Conservation (phyloP, 2,888 invertebrate species). For the Poecilobothrus nobilitatus region DNA sequence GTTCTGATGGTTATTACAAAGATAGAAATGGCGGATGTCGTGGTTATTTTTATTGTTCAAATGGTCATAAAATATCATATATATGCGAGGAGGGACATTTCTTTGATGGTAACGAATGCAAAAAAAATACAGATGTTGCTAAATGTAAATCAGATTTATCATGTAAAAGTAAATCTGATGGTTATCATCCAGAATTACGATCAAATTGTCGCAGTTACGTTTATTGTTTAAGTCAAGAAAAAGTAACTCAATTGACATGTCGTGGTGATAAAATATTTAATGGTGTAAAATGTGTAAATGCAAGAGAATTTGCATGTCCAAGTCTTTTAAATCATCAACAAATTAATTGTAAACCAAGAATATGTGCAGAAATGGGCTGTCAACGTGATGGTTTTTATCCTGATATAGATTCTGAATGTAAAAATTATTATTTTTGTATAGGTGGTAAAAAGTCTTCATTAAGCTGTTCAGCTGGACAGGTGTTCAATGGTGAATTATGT, state of each 20-base stretch:
- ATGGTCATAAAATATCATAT: conserved; percentile 51
- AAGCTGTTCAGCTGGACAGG: conserved; percentile 44
- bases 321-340: conserved; percentile 35
- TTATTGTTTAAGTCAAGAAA: conserved; percentile 51
- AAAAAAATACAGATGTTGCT: conserved; percentile 23
- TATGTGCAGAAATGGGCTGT: conserved; percentile 28
- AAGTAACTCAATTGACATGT: conserved; percentile 50
- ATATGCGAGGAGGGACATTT: conserved; percentile 48
- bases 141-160: conserved; percentile 26
- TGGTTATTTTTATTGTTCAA: conserved; percentile 51
- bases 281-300: conserved; percentile 49
- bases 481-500: conserved; percentile 54
- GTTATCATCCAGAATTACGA: conserved; percentile 50
- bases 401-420: conserved; percentile 44
- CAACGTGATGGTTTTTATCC: conserved; percentile 49
- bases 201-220: conserved; percentile 52
- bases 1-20: conserved; percentile 50
- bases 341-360: conserved; percentile 32
- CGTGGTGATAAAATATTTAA: conserved; percentile 52
- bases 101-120: conserved; percentile 46
- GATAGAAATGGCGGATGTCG: conserved; percentile 47
- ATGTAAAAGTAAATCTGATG: conserved; percentile 48
- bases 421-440: conserved; percentile 53
- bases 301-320: conserved; percentile 44
- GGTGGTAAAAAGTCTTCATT: conserved; percentile 48